These are phyloP conservation scores for Drosophila picticornis DNA, from an alignment of 2,888 invertebrate genomes.

Conservation along the genomic window DNA sequence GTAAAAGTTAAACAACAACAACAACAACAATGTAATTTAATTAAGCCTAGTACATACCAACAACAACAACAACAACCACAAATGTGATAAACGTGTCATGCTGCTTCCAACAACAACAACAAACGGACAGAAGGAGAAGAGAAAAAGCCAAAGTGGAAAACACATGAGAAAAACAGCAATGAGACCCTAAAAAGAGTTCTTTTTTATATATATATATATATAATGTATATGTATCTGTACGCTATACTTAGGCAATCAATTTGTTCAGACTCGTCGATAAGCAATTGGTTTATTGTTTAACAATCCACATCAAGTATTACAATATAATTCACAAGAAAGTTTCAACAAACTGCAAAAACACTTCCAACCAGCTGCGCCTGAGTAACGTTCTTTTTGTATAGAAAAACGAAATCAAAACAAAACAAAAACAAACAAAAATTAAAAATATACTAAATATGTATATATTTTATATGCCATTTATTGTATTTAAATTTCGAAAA, in stretches of 20 bases:
- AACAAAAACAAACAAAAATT: constrained; percentile 17
- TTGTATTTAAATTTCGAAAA: constrained; percentile 72
- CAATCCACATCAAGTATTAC: constrained; percentile 49
- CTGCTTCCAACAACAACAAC: constrained; percentile 68
- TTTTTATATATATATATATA: background rate
- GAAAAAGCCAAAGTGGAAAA: constrained; percentile 26
- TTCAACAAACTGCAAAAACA: constrained; percentile 30
- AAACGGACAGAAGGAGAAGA: constrained; percentile 32
- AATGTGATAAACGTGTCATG: constrained; percentile 80
- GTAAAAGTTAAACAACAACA: constrained; percentile 37
- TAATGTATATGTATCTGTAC: constrained; percentile 1
- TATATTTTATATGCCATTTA: constrained; percentile 80
- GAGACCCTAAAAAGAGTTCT: constrained; percentile 1
- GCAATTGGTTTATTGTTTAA: constrained; percentile 41
- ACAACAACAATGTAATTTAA: constrained; percentile 59
- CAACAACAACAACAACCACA: constrained; percentile 68
- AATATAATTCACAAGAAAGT: constrained; percentile 31
- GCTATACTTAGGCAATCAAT: constrained; percentile 9
- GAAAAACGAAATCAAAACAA: constrained; percentile 33
- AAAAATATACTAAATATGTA: constrained; percentile 42
- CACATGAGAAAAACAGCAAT: constrained; percentile 26
- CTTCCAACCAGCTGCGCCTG: constrained; percentile 62
- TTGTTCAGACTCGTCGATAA: constrained; percentile 3
- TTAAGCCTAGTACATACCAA: constrained; percentile 77
- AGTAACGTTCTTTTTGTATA: constrained; percentile 65